phyloP scores from a whole-genome alignment of 2,888 invertebrate species.

The Andrena minutula region DNA sequence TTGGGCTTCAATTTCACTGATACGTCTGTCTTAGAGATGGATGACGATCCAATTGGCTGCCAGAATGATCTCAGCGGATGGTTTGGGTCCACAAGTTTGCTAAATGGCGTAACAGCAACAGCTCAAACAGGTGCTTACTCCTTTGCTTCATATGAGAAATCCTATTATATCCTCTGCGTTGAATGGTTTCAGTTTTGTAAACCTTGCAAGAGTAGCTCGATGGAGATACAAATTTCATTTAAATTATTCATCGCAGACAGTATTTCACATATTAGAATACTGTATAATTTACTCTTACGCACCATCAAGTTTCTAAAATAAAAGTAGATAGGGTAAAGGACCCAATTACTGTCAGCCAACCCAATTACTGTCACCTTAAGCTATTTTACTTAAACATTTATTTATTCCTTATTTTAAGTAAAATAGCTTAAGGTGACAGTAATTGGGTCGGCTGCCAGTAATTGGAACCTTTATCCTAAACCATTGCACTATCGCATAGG shows the following conservation, averaged over 20 bases:
- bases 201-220: neutral
- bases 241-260: too few relatives aligned
- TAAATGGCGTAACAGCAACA: conserved; percentile 83
- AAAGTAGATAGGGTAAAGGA: too few relatives aligned
- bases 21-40: conserved; percentile 87
- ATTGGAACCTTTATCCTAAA: too few relatives aligned
- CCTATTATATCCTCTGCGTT: neutral
- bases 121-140: conserved; percentile 79
- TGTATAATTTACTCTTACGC: neutral
- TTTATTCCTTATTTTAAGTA: too few relatives aligned
- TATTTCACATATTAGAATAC: too few relatives aligned
- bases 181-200: neutral
- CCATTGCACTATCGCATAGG: too few relatives aligned
- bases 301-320: neutral
- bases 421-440: too few relatives aligned
- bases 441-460: too few relatives aligned
- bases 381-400: too few relatives aligned
- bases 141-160: neutral
- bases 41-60: conserved; percentile 86
- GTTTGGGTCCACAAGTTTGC: conserved; percentile 80
- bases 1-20: conserved; percentile 87
- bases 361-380: too few relatives aligned
- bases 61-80: conserved; percentile 80
- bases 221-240: neutral
- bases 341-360: too few relatives aligned